Percentiles rank a stretch among this genome's conserved stretches.
phyloP scores from a whole-genome alignment of 1,140 invertebrate genomes.

The Galendromus occidentalis region DNA sequence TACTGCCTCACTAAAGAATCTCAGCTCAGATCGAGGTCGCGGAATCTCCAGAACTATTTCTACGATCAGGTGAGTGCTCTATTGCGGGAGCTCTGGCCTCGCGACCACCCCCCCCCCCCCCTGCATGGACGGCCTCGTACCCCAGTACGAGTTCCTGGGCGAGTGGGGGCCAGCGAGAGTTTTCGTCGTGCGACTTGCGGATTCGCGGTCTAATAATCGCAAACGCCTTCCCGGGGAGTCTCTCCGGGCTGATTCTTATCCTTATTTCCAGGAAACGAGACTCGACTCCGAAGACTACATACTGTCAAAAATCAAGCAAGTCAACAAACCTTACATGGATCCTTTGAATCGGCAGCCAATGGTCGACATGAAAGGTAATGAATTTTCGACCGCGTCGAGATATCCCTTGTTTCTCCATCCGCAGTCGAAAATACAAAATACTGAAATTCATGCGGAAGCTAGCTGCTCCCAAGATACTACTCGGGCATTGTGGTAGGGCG shows the following conservation, averaged over 20 bases:
- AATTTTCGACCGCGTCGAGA: background rate
- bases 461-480: background rate
- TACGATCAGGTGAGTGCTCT: conserved; percentile 19
- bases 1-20: conserved; percentile 60
- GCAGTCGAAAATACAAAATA: too few relatives aligned
- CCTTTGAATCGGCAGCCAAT: conserved; percentile 61
- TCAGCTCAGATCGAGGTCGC: conserved; percentile 47
- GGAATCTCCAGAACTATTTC: conserved; percentile 21
- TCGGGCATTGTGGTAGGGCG: background rate
- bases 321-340: conserved; percentile 77
- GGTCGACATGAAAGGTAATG: conserved; percentile 76
- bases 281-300: conserved; percentile 49
- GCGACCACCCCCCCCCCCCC: background rate
- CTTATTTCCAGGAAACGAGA: conserved; percentile 37
- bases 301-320: conserved; percentile 58
- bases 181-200: too few relatives aligned
- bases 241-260: too few relatives aligned
- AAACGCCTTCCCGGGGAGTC: too few relatives aligned
- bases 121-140: background rate
- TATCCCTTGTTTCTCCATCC: background rate
- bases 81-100: background rate
- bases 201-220: too few relatives aligned
- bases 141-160: too few relatives aligned
- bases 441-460: too few relatives aligned
- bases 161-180: too few relatives aligned